Percentiles rank a stretch among this genome's conserved stretches.
These are phyloP conservation scores for Alsophila aescularia DNA, from an alignment of 2,888 invertebrate genomes.

Conservation along the genomic window DNA sequence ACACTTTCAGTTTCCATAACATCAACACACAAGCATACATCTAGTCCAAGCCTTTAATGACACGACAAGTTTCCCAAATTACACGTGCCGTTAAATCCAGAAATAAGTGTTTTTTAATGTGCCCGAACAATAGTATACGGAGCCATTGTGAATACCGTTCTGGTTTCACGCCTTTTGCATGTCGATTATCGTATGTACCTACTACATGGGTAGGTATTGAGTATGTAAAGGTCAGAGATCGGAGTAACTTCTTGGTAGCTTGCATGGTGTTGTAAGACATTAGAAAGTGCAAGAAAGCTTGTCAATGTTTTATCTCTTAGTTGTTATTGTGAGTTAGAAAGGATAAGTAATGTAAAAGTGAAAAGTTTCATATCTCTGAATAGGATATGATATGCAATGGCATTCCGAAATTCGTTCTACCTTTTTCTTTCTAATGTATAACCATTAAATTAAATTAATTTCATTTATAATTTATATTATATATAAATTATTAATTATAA, in stretches of 20 bases:
- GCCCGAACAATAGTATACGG: slow-evolving; percentile 10
- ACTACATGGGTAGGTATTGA: neutral
- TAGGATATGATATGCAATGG: neutral
- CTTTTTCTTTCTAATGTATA: too few relatives aligned
- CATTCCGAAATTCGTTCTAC: neutral
- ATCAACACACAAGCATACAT: neutral
- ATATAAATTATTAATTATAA: too few relatives aligned
- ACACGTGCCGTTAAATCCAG: slow-evolving; percentile 27
- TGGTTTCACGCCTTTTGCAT: slow-evolving; percentile 15
- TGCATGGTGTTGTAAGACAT: slow-evolving; percentile 5
- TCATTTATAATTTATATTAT: neutral
- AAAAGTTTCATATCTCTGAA: neutral
- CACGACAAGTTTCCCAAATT: slow-evolving; percentile 23
- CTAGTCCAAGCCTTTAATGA: neutral
- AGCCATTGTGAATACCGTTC: slow-evolving; percentile 6
- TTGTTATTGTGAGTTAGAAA: slow-evolving; percentile 18
- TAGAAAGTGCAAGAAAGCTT: slow-evolving; percentile 28
- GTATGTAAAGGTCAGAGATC: slow-evolving; percentile 1
- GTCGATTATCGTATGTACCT: neutral
- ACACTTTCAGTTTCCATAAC: neutral
- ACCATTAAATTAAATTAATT: neutral
- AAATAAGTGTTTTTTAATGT: slow-evolving; percentile 38
- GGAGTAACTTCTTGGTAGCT: neutral
- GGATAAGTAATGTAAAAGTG: slow-evolving; percentile 7
- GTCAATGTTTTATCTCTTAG: neutral